Percentiles rank a stretch among this genome's conserved stretches.
Conservation (phyloP, 2,113 vertebrate species). For the Scomber scombrus region DNA sequence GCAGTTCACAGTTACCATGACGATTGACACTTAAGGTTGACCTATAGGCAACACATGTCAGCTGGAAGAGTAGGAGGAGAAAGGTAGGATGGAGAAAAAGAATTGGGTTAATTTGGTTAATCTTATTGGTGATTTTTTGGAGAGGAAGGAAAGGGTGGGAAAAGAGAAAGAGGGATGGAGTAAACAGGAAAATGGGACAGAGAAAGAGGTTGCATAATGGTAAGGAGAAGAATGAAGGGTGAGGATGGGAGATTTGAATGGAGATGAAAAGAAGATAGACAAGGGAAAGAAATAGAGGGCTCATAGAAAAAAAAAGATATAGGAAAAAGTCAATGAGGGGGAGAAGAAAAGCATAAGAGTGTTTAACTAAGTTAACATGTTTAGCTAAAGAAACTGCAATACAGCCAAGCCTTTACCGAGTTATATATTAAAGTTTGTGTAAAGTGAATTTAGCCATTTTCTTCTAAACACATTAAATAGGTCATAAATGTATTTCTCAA, state of each 20-base stretch:
- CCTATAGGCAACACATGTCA: conserved; percentile 66
- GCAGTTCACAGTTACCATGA: conserved; percentile 39
- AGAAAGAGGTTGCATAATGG: background rate
- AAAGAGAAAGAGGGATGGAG: background rate
- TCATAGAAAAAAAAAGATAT: background rate
- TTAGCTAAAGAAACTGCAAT: background rate
- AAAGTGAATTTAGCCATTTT: no score
- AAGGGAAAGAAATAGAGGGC: background rate
- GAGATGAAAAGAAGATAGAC: background rate
- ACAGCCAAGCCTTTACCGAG: background rate
- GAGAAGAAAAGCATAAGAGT: background rate
- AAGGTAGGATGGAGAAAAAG: background rate
- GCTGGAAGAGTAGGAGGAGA: conserved; percentile 5
- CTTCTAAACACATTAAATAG: no score
- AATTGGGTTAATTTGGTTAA: background rate
- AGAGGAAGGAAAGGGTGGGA: background rate
- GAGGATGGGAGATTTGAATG: background rate
- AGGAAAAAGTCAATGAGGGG: background rate
- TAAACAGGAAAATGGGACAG: conserved; percentile 12
- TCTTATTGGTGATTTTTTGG: conserved; percentile 8
- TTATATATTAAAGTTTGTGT: no score
- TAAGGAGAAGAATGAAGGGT: background rate
- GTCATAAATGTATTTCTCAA: no score
- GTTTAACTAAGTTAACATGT: background rate
- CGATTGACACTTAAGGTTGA: conserved; percentile 50